Percentiles rank a stretch among this genome's conserved stretches.
phyloP scores from a whole-genome alignment of 2,113 vertebrate species.

The Mormoops blainvillei region DNA sequence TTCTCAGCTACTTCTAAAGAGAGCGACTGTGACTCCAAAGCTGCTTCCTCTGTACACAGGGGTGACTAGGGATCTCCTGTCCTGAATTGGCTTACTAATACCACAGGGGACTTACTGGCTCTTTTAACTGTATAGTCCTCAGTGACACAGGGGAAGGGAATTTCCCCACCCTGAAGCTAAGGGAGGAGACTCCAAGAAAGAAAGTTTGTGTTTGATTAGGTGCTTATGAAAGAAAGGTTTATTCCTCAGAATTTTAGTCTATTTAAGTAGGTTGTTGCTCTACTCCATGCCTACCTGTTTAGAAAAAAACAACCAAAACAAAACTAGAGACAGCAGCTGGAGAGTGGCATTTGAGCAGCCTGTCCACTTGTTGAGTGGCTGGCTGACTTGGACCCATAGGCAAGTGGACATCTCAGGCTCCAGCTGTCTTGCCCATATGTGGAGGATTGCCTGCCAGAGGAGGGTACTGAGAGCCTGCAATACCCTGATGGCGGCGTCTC shows the following conservation, averaged over 20 bases:
- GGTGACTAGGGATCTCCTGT: neutral
- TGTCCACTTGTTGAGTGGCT: neutral
- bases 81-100: neutral
- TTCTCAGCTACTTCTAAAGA: neutral
- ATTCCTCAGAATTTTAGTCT: neutral
- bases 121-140: neutral
- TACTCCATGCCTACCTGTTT: neutral
- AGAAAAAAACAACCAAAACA: neutral
- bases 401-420: neutral
- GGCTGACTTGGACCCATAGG: neutral
- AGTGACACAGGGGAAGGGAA: neutral
- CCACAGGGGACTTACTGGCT: neutral
- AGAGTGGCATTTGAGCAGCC: neutral
- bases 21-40: neutral
- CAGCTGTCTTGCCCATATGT: neutral
- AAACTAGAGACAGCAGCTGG: neutral
- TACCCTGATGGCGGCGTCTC: neutral
- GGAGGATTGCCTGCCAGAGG: neutral
- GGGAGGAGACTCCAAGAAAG: neutral
- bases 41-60: neutral
- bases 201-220: neutral
- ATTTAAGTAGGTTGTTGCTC: neutral
- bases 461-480: neutral
- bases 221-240: neutral
- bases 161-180: neutral